Evolutionary conservation across 2,113 vertebrate species (phyloP), one percentile per base, ranked within the genome.

Genomic region (Myotis yumanensis): DNA sequence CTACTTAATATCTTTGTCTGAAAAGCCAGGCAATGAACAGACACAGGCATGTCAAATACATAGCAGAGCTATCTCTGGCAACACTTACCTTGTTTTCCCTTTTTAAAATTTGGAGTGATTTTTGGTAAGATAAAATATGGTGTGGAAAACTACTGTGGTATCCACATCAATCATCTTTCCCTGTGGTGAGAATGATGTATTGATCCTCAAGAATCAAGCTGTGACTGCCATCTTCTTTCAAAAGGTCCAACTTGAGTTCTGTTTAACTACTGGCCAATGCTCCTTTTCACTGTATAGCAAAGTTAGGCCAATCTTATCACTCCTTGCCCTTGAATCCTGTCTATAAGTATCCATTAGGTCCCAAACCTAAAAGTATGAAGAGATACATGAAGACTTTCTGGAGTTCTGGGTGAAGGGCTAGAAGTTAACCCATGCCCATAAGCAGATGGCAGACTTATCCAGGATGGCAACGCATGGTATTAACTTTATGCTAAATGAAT

Each of bases 151-250:
- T 75, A 35, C 10, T 69, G 52, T 28, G 12, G 9, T 28, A 7
- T 77, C 62, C 46, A 80, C 30, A 40, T 87, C 14, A n/a, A 52
- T 35, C 48, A 48, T 52, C 35, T 77, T 84, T 62, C 90, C 51
- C 40, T 35, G 28, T 11, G 2, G 37, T 89, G n/a, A 30, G 52
- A 88, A 72, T 2, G 43, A 51, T 6, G 18, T 23, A 16, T 18
- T 87, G 64, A 25, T 69, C 88, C 59, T 69, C 28, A 95, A 86
- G 89, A 82, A 82, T 62, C 86, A 82, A 93, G 51, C 35, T 91
- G 57, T 8, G 40, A 93, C 0, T 73, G 43, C n/a, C 86, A 76
- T 40, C 57, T 83, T 89, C 82, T 93, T 79, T 72, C 59, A 23
- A 87, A 91, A 91, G 48, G 68, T 43, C 72, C 66, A 79, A 37